Conservation (phyloP, 2,113 vertebrate species). For the Okapia johnstoni region DNA sequence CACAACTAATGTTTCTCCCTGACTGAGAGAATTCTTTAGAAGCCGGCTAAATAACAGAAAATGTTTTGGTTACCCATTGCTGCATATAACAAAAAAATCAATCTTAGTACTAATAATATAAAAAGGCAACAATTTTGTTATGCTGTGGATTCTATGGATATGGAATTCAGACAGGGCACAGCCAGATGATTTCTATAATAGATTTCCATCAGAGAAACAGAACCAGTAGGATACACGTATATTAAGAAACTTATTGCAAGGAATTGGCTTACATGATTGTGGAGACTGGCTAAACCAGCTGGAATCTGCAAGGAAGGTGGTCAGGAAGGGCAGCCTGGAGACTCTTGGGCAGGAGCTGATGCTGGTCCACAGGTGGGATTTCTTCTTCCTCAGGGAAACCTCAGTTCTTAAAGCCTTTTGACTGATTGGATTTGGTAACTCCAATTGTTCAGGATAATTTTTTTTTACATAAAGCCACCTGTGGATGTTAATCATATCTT, state of each 20-base stretch:
- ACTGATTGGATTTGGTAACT: not conserved
- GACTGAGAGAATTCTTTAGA: constrained; percentile 34
- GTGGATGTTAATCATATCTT: not conserved
- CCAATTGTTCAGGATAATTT: not conserved
- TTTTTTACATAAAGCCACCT: not conserved
- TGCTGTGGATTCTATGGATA: not conserved
- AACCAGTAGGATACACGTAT: not conserved
- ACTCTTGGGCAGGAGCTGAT: not conserved
- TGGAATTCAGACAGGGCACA: not conserved
- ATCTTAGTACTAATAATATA: not conserved
- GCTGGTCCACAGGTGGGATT: not conserved
- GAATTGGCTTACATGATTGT: not conserved
- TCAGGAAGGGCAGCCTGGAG: not conserved
- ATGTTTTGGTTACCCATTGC: not conserved
- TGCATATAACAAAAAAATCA: not conserved
- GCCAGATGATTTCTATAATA: not conserved
- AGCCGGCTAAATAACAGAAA: not conserved
- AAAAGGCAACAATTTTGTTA: not conserved
- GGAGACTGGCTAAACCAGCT: not conserved
- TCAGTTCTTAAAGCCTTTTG: not conserved
- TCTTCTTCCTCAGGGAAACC: not conserved
- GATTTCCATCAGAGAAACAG: not conserved
- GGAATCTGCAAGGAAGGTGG: not conserved
- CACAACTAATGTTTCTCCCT: not conserved
- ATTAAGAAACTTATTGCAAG: not conserved